Evolutionary conservation across 2,113 vertebrate genomes (phyloP).

Genomic region (Casuarius casuarius): DNA sequence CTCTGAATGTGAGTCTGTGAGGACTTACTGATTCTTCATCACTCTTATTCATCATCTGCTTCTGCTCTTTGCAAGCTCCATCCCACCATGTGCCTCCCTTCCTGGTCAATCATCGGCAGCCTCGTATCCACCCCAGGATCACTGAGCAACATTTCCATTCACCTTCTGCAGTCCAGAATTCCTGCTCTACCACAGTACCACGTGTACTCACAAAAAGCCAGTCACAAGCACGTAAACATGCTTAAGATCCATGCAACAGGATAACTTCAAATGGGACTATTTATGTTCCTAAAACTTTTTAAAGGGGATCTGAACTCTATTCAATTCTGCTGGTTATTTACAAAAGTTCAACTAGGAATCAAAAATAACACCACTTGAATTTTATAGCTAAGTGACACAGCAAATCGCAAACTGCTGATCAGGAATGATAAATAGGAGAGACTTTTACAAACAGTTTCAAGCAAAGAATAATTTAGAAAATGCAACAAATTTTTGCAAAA

Average conservation of each 20-base stretch:
- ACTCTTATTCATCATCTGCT: not conserved
- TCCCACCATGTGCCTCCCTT: not conserved
- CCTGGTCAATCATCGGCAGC: not conserved
- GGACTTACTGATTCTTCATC: not conserved
- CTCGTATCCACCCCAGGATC: not conserved
- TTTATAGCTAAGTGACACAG: not conserved
- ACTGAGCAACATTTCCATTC: not conserved
- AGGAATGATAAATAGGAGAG: not conserved
- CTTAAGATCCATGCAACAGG: rapidly evolving
- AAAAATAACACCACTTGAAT: not conserved
- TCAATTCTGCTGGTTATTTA: not conserved
- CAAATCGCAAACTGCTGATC: not conserved
- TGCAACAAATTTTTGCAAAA: not conserved
- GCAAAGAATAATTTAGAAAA: not conserved
- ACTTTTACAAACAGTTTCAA: slow-evolving; percentile 2
- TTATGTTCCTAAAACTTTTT: not conserved
- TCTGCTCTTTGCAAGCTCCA: not conserved
- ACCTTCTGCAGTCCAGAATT: not conserved
- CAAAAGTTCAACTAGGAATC: not conserved
- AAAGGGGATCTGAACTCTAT: not conserved
- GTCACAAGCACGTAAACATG: not conserved
- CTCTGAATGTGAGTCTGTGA: not conserved
- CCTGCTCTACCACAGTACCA: not conserved
- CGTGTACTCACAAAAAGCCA: not conserved
- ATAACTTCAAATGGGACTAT: not conserved